phyloP scores from a whole-genome alignment of 2,113 vertebrate species.

The Callospermophilus lateralis region DNA sequence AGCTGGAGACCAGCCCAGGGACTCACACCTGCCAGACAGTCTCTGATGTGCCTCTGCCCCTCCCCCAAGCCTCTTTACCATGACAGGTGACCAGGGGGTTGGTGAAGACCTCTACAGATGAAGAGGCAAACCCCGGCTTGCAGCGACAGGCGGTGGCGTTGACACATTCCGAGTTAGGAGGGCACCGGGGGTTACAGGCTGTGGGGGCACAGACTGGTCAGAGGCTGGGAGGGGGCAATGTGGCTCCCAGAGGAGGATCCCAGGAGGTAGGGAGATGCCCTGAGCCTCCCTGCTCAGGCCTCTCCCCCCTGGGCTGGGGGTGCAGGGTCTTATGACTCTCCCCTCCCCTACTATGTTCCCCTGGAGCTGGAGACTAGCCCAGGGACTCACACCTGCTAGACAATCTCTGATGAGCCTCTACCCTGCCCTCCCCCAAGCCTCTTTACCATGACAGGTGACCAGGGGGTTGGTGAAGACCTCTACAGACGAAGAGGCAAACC shows the following conservation, averaged over 20 bases:
- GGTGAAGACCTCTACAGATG: not conserved
- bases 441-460: conserved; percentile 3
- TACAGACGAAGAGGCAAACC: not conserved
- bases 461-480: accelerated
- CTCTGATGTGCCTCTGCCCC: not conserved
- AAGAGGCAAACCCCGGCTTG: not conserved
- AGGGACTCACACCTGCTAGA: no score
- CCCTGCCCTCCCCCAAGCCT: not conserved
- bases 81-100: accelerated
- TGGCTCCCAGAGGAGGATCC: accelerated
- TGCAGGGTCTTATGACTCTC: not conserved
- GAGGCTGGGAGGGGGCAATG: not conserved
- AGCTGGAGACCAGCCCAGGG: no score
- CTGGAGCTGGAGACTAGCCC: no score
- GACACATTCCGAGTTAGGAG: accelerated
- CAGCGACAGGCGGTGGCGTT: not conserved
- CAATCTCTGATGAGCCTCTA: no score
- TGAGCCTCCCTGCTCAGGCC: no score
- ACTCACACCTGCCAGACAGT: no score
- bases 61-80: not conserved
- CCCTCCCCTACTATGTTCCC: accelerated
- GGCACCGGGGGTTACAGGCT: not conserved
- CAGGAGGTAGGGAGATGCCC: not conserved
- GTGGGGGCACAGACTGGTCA: not conserved
- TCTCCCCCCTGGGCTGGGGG: not conserved